phyloP scores from a whole-genome alignment of 1,140 invertebrate species.

The Coptotermes formosanus region DNA sequence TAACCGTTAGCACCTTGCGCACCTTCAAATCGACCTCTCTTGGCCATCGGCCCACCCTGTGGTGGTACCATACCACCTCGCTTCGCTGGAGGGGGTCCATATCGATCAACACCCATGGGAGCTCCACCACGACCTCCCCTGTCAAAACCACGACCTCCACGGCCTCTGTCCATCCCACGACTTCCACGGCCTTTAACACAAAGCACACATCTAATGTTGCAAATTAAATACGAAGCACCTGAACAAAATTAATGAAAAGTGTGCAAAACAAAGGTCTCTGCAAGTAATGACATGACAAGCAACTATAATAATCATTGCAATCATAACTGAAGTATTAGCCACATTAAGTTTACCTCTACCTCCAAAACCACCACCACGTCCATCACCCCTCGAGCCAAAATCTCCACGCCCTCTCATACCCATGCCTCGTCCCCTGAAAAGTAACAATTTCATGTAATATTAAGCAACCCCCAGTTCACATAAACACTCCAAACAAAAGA shows the following conservation, averaged over 20 bases:
- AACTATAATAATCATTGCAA: background rate
- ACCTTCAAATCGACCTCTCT: slow-evolving; percentile 28
- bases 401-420: slow-evolving; percentile 30
- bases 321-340: background rate
- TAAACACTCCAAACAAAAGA: background rate
- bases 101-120: slow-evolving; percentile 23
- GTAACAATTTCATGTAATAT: background rate
- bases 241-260: too few relatives aligned
- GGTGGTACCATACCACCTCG: slow-evolving; percentile 28
- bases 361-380: slow-evolving; percentile 16
- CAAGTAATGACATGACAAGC: background rate
- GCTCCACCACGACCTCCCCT: slow-evolving; percentile 26
- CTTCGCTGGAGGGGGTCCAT: slow-evolving; percentile 26
- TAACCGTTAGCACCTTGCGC: slow-evolving; percentile 27
- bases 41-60: slow-evolving; percentile 31
- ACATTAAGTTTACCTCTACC: slow-evolving; percentile 20
- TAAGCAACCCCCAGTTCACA: background rate
- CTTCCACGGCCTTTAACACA: slow-evolving; percentile 8
- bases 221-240: too few relatives aligned
- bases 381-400: background rate
- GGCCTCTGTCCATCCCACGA: slow-evolving; percentile 23
- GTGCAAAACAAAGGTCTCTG: too few relatives aligned
- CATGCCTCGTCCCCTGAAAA: slow-evolving; percentile 29
- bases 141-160: slow-evolving; percentile 29
- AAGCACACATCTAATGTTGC: too few relatives aligned